Evolutionary conservation across 2,888 invertebrate genomes (phyloP), one percentile per base, ranked within the genome.

Genomic region (Dynastes maya): DNA sequence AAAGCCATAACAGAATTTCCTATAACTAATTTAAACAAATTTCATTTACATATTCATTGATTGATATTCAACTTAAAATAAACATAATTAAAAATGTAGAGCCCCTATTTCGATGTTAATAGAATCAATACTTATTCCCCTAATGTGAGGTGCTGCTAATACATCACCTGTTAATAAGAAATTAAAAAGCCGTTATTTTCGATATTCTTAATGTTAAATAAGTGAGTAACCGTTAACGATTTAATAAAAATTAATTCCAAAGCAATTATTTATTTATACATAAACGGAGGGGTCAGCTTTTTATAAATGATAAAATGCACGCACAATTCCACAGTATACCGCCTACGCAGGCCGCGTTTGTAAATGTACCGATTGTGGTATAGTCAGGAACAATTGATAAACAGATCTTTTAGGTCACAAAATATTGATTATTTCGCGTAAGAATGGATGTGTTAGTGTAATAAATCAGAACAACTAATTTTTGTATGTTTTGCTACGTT

Each of bases 381-480:
- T 40, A 40, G 13, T 2, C n/a, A 37, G 11, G 40, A 65, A 65
- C 65, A 40, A 65, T 65, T 65, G 40, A 65, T 65, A 65, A 65
- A 40, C 65, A 37, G n/a, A 65, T 65, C 65, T n/a, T 40, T 37
- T 37, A 65, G 65, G 65, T 65, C 65, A 16, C 40, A n/a, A 40
- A 29, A 16, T 65, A 65, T 65, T 40, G 65, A 65, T 65, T 65
- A 65, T 65, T 65, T 65, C 40, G 65, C 1, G 37, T 64, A 64
- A 64, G 13, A 32, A 64, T 55, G 55, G 55, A n/a, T 55, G n/a
- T 55, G 55, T n/a, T 55, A 22, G 22, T 5, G 55, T 55, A 22
- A 55, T 55, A 45, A 45, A 45, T 45, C 45, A 45, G 11, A 45
- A 45, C 45, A 45, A 45, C 8, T 45, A 45, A 45, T 45, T 45